phyloP scores from a whole-genome alignment of 2,797 vertebrate species.

The Chiroxiphia lanceolata region DNA sequence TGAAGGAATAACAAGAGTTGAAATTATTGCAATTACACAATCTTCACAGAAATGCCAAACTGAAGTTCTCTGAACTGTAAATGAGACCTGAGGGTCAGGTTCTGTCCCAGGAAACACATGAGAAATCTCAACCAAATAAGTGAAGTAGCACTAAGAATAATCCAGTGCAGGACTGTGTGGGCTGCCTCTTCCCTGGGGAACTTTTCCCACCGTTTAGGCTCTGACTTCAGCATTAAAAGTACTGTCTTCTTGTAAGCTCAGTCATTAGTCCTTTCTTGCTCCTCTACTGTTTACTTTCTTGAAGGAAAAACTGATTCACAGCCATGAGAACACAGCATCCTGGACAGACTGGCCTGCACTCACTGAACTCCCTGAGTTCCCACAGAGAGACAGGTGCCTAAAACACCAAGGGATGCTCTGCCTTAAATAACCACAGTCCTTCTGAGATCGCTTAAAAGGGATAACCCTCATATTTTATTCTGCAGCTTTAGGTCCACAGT shows the following conservation, averaged over 20 bases:
- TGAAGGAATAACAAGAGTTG: constrained; percentile 29
- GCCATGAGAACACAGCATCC: not conserved
- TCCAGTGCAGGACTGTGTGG: not conserved
- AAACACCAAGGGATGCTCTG: not conserved
- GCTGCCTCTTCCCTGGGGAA: not conserved
- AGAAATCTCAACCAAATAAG: not conserved
- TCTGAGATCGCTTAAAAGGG: not conserved
- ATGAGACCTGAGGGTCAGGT: constrained; percentile 43
- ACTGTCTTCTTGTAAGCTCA: not conserved
- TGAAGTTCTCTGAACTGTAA: constrained; percentile 33
- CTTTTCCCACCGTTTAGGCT: not conserved
- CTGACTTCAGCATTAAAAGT: constrained; percentile 1
- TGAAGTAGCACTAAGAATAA: constrained; percentile 4
- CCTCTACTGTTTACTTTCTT: not conserved
- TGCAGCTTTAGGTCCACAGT: not conserved
- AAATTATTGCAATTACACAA: constrained; percentile 47
- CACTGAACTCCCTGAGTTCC: not conserved
- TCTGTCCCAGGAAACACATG: constrained; percentile 2
- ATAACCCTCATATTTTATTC: not conserved
- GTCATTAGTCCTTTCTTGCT: not conserved
- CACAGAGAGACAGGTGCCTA: not conserved
- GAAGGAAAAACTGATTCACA: not conserved
- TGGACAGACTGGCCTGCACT: not conserved
- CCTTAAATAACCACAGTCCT: not conserved
- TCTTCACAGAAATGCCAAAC: constrained; percentile 1